Base-by-base conservation (phyloP, 2,888 invertebrate species). In the Drosophila mimica region DNA sequence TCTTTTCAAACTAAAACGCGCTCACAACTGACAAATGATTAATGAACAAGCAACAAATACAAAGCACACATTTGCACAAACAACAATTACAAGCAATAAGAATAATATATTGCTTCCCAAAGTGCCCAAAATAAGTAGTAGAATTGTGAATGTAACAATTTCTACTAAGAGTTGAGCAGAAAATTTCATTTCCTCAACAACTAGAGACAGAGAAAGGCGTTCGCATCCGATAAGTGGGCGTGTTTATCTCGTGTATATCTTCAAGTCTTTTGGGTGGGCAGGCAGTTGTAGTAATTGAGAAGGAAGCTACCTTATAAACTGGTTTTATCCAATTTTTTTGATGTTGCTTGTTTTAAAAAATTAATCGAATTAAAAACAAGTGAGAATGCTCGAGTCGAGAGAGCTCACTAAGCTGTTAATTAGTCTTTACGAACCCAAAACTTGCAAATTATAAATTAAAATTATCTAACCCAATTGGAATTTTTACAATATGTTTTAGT, bases 1-100 rank as follows among this genome's bases (percentile, higher is more conserved):
- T 56, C 34, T 58, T 54, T 58, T 59, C 75, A 67, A 57, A 67
- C 54, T 56, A 65, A 70, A 64, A 46, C 40, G 70, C 56, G 57
- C 64, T 65, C 64, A 49, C n/a, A 51, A 38, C 64, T 87, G 84
- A 74, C 83, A 88, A 72, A 68, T 83, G 85, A 83, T 87, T 87
- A 82, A 83, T 84, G 84, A 83, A 76, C 78, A 73, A 64, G 53
- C 67, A 70, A 15, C 15, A 36, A 33, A 52, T 49, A 62, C 58
- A 69, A 70, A 66, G 38, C 60, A 56, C 66, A 53, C 9, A 40
- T 61, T 25, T 56, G 52, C 38, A 56, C 46, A 56, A 54, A 62
- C 31, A 38, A 49, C 9, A 49, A 36, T 3, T 13, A 4, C 0
- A 58, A 43, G 25, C n/a, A 33, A 67, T 40, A 33, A 38, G 8